Evolutionary conservation across 2,797 vertebrate genomes (phyloP), one percentile per base, ranked within the genome.

Genomic region (Pogoniulus pusillus): DNA sequence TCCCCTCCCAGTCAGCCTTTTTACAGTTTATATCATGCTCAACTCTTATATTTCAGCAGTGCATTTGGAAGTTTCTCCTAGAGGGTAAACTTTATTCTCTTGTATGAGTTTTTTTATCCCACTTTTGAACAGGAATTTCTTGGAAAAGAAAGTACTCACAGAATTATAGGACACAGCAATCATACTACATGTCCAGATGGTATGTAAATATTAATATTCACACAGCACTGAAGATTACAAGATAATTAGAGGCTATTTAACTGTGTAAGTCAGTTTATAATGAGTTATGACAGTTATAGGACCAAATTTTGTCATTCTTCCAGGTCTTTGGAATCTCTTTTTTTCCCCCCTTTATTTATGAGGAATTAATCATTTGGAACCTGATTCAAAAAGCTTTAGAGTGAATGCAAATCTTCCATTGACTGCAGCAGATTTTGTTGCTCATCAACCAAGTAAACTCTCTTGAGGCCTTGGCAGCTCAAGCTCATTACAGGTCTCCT

Each of bases 201-300:
- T 93, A 94, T 96, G 95, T 96, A 96, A 96, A 97, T 94, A 96
- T 95, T 96, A 96, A 94, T 96, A 87, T 78, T 93, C 87, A 83
- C 65, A 58, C 64, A 82, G 82, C 24, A 57, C 57, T 88, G 83
- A 90, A 91, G 90, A 95, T 93, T 93, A 92, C 76, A 92, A 91
- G 85, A 95, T 85, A 90, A 89, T 86, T 73, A 82, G 78, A 87
- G 47, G 34, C 71, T 86, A 73, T 73, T 78, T 88, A 89, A 91
- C 51, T 77, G 87, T 29, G 74, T 92, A 95, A 87, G 59, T 94
- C 45, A 70, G 93, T 96, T 95, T 96, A 96, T 86, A 93, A 91
- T 65, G 68, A 87, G 53, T 78, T 78, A 73, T 85, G 89, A 92
- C 92, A 96, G 91, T 84, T 91, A 92, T 27, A 89, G 85, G 69